Evolutionary conservation across 2,888 invertebrate genomes (phyloP), one percentile per base, ranked within the genome.

Genomic region (Drosophila macrospina): DNA sequence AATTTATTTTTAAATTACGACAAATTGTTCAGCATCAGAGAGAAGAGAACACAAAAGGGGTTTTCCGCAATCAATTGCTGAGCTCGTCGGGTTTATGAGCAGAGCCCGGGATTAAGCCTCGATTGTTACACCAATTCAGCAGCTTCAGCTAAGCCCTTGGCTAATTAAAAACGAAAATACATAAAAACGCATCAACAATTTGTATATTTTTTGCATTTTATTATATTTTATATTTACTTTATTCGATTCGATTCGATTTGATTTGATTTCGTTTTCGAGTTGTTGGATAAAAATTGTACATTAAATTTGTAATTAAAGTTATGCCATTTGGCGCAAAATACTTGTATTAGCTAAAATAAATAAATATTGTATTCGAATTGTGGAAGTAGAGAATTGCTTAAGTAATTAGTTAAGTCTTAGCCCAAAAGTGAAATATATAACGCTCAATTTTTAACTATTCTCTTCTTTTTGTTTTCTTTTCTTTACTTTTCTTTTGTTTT

Each of bases 261-360:
- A 44, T 42, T 64, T 7, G 30, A 51, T 50, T 69, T 57, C 20
- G 50, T 48, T 42, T 73, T 45, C 5, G n/a, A 48, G 52, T 63
- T 61, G 20, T 62, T 68, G 65, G 60, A 87, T 83, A 87, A 83
- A 87, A 87, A 87, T 81, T 78, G 11, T 79, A 81, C 79, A 79
- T 72, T 79, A 85, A 72, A 81, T 78, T 74, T 70, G 54, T 82
- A 80, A 65, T 80, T 73, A 65, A 75, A 63, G 41, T 75, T 64
- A 56, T 67, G 48, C 48, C 44, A 42, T 36, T 30, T 68, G 44
- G 66, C 72, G 75, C 79, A 55, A 76, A 76, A 70, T 54, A 32
- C 37, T n/a, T 51, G 41, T 61, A 59, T 64, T 57, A 57, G 52
- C 39, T 52, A 47, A 47, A 48, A 30, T 41, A 54, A 54, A 57